Conservation (phyloP, 2,888 invertebrate species). For the Cerastis leucographa region DNA sequence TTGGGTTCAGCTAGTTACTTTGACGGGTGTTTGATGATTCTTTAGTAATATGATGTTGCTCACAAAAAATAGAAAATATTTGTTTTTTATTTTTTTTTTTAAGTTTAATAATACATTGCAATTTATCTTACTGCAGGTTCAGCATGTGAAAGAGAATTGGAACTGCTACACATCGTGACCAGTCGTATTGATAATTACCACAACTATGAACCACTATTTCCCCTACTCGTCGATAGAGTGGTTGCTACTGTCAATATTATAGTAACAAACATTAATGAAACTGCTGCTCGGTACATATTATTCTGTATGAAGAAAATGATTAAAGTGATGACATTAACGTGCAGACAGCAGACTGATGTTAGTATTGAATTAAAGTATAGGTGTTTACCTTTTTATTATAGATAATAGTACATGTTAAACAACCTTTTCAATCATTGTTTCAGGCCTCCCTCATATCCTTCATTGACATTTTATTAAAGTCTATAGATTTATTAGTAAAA, state of each 20-base stretch:
- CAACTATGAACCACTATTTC: constrained; percentile 66
- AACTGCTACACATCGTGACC: constrained; percentile 65
- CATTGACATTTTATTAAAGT: constrained; percentile 67
- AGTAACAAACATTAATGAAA: constrained; percentile 49
- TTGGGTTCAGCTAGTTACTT: constrained; percentile 79
- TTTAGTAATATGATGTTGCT: constrained; percentile 87
- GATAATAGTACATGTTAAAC: neutral
- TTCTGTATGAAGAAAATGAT: constrained; percentile 71
- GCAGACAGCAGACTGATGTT: constrained; percentile 63
- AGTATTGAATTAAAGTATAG: constrained; percentile 44
- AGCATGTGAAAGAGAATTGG: constrained; percentile 64
- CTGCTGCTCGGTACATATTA: constrained; percentile 66
- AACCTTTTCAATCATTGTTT: constrained; percentile 44
- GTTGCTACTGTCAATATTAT: constrained; percentile 68
- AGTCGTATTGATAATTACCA: constrained; percentile 66
- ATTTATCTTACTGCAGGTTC: constrained; percentile 57
- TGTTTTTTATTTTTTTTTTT: neutral
- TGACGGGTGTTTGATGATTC: constrained; percentile 81
- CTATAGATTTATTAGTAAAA: constrained; percentile 67
- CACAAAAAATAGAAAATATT: neutral
- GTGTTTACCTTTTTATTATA: neutral
- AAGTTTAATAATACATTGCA: constrained; percentile 6
- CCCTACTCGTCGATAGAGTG: constrained; percentile 71
- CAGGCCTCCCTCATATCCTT: constrained; percentile 66
- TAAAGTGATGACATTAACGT: constrained; percentile 63